A percentile compares a stretch with the other conserved stretches of the same genome.
Evolutionary conservation across 2,113 vertebrate genomes (phyloP).

Genomic region (Dendropsophus ebraccatus): DNA sequence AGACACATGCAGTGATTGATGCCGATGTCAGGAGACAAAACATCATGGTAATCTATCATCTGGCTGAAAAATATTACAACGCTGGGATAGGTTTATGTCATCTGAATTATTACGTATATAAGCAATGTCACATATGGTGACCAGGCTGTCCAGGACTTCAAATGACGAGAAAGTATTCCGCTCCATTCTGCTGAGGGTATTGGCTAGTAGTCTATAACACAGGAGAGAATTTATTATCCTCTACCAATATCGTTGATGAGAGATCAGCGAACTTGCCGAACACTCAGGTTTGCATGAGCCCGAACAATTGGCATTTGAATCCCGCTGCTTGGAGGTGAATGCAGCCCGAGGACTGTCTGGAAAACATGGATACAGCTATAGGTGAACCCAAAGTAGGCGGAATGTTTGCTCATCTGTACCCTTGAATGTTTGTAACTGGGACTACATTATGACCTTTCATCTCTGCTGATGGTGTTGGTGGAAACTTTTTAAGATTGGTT

Average conservation of each 20-base stretch:
- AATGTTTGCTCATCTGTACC: too few species aligned
- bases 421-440: background rate
- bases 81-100: too few species aligned
- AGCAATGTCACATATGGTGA: constrained; percentile 2
- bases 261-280: too few species aligned
- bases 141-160: background rate
- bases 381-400: too few species aligned
- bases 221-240: background rate
- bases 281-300: too few species aligned
- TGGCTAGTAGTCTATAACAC: background rate
- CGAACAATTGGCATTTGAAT: too few species aligned
- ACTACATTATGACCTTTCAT: background rate
- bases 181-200: background rate
- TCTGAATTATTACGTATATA: background rate
- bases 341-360: too few species aligned
- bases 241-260: too few species aligned
- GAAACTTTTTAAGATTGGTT: background rate
- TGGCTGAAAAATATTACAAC: background rate
- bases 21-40: background rate
- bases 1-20: background rate
- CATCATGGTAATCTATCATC: background rate
- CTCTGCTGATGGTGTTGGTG: background rate
- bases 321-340: too few species aligned
- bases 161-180: background rate
- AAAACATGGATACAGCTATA: too few species aligned